Evolutionary conservation across 2,113 vertebrate genomes (phyloP), one percentile per base, ranked within the genome.

Genomic region (Hypocryptadius cinnamomeus): DNA sequence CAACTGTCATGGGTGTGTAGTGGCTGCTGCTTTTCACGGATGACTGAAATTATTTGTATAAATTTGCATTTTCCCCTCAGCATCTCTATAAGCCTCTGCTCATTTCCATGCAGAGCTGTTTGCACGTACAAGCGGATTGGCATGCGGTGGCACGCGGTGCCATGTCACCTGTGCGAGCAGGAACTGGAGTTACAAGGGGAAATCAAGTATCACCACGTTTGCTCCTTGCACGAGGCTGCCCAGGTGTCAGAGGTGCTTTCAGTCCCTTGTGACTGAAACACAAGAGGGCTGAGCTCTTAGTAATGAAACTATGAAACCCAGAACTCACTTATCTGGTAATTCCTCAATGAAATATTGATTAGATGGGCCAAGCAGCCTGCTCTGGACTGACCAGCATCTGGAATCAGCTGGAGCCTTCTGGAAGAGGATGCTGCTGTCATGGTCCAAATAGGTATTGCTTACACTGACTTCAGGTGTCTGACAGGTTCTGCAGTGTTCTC

Each of bases 1-100:
- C 9, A 59, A 59, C 47, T 56, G 50, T 81, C 71, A 69, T 31
- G 89, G 30, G 8, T 80, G 15, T 79, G 64, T 63, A 73, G 71
- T 24, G 73, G 44, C 87, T 94, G 85, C 60, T 91, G 69, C 79
- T 91, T 91, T 88, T 93, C 72, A 80, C 22, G 44, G 83, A 60
- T 93, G 92, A 80, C 48, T 93, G 96, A 44, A 93, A 84, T 92
- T 23, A 51, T 76, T 60, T 86, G 86, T 96, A 69, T 88, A 92
- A 74, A 96, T 95, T 93, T 92, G 83, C 88, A 92, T 96, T 94
- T 93, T 19, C 68, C 71, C 54, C 53, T 65, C 53, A 76, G 88
- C 72, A 72, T 73, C 47, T 84, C 10, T 86, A 5, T 78, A 65
- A 91, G 63, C 31, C 48, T 40, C 6, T 64, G 72, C 91, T 86